Evolutionary conservation across 2,113 vertebrate species (phyloP).

Genomic region (Laterallus jamaicensis): DNA sequence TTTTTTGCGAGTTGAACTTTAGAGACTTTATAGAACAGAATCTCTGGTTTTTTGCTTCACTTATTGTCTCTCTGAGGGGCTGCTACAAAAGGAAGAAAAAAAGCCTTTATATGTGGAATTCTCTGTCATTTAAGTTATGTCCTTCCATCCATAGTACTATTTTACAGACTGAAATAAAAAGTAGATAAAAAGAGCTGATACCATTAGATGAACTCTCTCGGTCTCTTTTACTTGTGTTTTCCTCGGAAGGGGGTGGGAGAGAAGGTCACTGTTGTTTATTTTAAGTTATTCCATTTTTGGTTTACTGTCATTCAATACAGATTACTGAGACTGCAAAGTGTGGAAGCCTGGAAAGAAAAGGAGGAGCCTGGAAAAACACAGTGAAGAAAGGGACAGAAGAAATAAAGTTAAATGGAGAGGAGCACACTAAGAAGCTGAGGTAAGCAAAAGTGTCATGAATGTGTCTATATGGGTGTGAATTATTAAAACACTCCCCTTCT

Average conservation of each 20-base stretch:
- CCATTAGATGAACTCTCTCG: background rate
- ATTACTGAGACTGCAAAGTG: background rate
- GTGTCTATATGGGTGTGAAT: background rate
- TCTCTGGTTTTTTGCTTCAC: background rate
- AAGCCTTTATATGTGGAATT: background rate
- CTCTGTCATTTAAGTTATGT: constrained; percentile 6
- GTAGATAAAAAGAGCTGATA: background rate
- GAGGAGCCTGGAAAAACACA: background rate
- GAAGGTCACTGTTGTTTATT: background rate
- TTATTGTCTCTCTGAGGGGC: constrained; percentile 35
- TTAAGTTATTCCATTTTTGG: background rate
- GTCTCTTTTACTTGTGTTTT: background rate
- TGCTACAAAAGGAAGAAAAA: constrained; percentile 21
- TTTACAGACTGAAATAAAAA: constrained; percentile 31
- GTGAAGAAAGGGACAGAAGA: background rate
- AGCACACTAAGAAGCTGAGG: background rate
- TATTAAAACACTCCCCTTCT: background rate
- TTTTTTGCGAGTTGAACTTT: constrained; percentile 6
- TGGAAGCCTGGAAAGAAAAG: background rate
- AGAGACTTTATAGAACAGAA: constrained; percentile 4
- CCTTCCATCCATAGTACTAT: background rate
- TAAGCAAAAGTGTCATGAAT: background rate
- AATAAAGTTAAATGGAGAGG: background rate
- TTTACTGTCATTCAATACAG: background rate
- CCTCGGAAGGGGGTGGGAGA: too few relatives aligned